Percentiles rank a stretch among this genome's conserved stretches.
Conservation (phyloP, 1,140 invertebrate genomes). For the Leptinotarsa lineolata region DNA sequence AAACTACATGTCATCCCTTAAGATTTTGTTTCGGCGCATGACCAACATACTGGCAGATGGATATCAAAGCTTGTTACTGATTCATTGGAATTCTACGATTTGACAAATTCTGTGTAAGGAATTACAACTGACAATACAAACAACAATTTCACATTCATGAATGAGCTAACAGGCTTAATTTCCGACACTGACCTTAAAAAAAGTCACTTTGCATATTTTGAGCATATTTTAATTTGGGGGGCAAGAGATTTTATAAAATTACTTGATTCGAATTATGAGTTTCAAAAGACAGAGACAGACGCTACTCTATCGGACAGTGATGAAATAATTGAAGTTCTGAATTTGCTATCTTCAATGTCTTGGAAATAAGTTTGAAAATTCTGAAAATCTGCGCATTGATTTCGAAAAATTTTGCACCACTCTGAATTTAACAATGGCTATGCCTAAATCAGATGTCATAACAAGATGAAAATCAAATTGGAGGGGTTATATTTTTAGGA, state of each 20-base stretch:
- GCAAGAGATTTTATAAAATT: slow-evolving; percentile 29
- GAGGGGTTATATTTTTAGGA: too few relatives aligned
- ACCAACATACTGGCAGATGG: slow-evolving; percentile 19
- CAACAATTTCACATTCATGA: background rate
- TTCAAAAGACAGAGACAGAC: slow-evolving; percentile 16
- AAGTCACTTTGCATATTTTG: slow-evolving; percentile 16
- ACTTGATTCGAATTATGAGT: slow-evolving; percentile 7
- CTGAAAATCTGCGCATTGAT: background rate
- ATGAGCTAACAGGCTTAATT: background rate
- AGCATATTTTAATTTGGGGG: background rate
- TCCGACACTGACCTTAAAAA: slow-evolving; percentile 17
- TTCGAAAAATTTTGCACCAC: background rate
- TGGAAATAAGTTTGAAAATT: background rate
- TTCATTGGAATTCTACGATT: slow-evolving; percentile 3
- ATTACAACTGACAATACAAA: slow-evolving; percentile 13
- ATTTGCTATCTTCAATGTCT: slow-evolving; percentile 5
- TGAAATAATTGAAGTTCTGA: slow-evolving; percentile 18
- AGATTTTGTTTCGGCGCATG: slow-evolving; percentile 2
- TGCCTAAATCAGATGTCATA: background rate
- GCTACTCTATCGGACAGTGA: background rate
- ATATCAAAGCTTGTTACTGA: slow-evolving; percentile 11
- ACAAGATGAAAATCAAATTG: slow-evolving; percentile 17
- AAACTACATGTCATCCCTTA: slow-evolving; percentile 22
- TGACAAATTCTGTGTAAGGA: slow-evolving; percentile 13
- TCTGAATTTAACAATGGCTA: background rate